Conservation (phyloP, 2,888 invertebrate species). For the Patella depressa region DNA sequence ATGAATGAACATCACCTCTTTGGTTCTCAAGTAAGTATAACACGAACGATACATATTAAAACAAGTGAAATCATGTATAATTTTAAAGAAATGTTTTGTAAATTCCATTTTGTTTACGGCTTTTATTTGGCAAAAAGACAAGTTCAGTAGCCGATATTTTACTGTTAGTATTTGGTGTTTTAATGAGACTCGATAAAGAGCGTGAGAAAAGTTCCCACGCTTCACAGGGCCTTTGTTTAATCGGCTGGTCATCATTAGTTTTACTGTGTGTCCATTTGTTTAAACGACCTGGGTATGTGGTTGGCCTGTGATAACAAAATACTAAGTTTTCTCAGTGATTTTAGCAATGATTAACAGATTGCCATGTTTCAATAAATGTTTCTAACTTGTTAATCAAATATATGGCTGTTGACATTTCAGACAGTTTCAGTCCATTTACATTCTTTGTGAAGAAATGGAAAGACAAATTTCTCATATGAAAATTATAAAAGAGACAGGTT, state of each 20-base stretch:
- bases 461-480: constrained; percentile 6
- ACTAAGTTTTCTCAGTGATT: constrained; percentile 2
- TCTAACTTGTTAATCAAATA: constrained; percentile 3
- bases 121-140: too few relatives aligned
- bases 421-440: background rate
- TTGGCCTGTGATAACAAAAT: background rate
- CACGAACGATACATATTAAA: background rate
- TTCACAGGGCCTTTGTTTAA: background rate
- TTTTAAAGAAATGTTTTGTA: too few relatives aligned
- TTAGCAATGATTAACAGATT: constrained; percentile 6
- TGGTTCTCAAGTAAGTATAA: constrained; percentile 47
- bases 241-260: background rate
- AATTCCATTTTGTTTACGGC: too few relatives aligned
- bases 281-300: background rate
- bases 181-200: background rate
- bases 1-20: constrained; percentile 59
- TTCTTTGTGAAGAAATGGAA: background rate
- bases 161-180: background rate
- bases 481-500: background rate
- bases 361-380: background rate
- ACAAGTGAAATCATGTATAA: too few relatives aligned
- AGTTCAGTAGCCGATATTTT: too few relatives aligned
- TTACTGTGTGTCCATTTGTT: constrained; percentile 4
- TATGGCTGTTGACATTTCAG: background rate
- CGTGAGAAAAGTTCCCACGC: constrained; percentile 13